phyloP scores from a whole-genome alignment of 2,797 vertebrate species.

The Rhinoraja longicauda region DNA sequence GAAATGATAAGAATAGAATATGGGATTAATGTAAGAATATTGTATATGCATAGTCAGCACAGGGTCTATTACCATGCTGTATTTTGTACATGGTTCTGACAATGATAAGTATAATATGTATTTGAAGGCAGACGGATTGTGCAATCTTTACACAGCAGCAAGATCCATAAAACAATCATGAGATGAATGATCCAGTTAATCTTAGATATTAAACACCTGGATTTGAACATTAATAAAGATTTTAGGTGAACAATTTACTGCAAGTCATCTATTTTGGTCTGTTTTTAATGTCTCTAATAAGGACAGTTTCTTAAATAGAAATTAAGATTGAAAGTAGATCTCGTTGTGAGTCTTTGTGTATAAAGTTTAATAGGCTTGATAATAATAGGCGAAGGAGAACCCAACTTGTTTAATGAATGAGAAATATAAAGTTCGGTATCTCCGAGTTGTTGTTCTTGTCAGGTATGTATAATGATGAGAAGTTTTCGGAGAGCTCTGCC shows the following conservation, averaged over 20 bases:
- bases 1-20: too few species aligned
- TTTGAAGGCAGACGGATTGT: neutral
- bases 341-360: neutral
- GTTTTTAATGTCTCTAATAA: neutral
- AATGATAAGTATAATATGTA: neutral
- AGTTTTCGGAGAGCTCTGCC: neutral
- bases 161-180: neutral
- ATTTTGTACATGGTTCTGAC: too few species aligned
- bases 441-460: neutral
- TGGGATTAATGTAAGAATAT: too few species aligned
- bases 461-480: neutral
- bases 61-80: too few species aligned
- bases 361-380: constrained; percentile 1
- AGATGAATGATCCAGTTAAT: neutral
- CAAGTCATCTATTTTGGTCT: neutral
- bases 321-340: neutral
- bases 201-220: neutral
- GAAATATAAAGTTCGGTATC: constrained; percentile 1
- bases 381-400: neutral
- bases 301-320: neutral
- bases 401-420: neutral
- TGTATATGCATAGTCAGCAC: too few species aligned
- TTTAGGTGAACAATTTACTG: neutral
- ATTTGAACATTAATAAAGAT: neutral
- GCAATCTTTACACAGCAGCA: neutral